A percentile compares a stretch with the other conserved stretches of the same genome.
Evolutionary conservation across 2,888 invertebrate genomes (phyloP).

Genomic region (Drosophila anomalata): DNA sequence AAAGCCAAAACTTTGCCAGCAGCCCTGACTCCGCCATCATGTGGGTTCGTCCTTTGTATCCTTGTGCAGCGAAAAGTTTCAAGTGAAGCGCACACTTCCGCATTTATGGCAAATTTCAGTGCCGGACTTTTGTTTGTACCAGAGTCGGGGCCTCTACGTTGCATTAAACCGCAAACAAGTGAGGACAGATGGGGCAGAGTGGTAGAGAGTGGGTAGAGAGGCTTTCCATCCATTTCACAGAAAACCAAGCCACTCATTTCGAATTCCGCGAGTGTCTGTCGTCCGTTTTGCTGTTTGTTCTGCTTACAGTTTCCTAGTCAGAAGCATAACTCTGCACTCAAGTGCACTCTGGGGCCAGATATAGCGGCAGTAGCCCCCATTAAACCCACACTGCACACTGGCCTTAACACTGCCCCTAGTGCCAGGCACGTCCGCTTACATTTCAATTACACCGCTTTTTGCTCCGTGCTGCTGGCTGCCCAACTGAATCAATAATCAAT

Average conservation of each 20-base stretch:
- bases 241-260: slow-evolving; percentile 45
- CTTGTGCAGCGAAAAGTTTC: slow-evolving; percentile 55
- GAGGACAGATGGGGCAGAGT: background rate
- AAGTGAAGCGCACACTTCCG: slow-evolving; percentile 57
- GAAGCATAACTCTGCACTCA: slow-evolving; percentile 40
- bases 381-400: background rate
- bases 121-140: slow-evolving; percentile 62
- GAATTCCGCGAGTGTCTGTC: slow-evolving; percentile 59
- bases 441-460: slow-evolving; percentile 42
- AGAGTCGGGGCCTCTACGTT: slow-evolving; percentile 20
- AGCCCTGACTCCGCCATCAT: slow-evolving; percentile 40
- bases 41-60: slow-evolving; percentile 29
- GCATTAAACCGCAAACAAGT: slow-evolving; percentile 55
- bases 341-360: slow-evolving; percentile 47
- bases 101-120: slow-evolving; percentile 69
- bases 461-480: background rate
- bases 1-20: slow-evolving; percentile 73
- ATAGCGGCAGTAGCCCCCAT: background rate
- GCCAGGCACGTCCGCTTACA: slow-evolving; percentile 42
- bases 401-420: background rate
- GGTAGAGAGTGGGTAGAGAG: background rate
- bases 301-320: slow-evolving; percentile 34
- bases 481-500: slow-evolving; percentile 54
- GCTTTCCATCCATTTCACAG: slow-evolving; percentile 5
- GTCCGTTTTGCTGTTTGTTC: slow-evolving; percentile 38